Evolutionary conservation across 2,888 invertebrate genomes (phyloP).

Genomic region (Catocala sponsa): DNA sequence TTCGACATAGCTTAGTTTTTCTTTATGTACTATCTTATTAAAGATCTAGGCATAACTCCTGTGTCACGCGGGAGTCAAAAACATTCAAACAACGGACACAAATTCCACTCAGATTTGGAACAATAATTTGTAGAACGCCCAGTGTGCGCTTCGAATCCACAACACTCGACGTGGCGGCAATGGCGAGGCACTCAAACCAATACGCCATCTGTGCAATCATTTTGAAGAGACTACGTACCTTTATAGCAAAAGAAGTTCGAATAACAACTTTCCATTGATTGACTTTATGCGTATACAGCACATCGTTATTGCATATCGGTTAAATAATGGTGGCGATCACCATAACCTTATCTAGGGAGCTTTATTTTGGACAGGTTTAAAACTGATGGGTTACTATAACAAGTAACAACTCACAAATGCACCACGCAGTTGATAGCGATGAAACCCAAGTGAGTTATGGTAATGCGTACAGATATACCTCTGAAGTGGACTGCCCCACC

Average conservation of each 20-base stretch:
- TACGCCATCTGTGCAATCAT: no score
- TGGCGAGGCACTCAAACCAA: no score
- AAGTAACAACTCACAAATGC: constrained; percentile 46
- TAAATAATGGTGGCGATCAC: constrained; percentile 18
- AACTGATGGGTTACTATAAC: constrained; percentile 35
- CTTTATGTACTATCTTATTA: no score
- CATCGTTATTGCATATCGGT: constrained; percentile 8
- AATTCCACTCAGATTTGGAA: no score
- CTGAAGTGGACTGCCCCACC: constrained; percentile 22
- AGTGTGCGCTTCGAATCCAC: no score
- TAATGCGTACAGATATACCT: constrained; percentile 64
- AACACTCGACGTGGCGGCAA: no score
- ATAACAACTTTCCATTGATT: not conserved
- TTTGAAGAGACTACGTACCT: no score
- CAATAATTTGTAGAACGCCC: no score
- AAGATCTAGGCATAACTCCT: no score
- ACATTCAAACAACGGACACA: no score
- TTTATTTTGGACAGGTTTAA: constrained; percentile 35
- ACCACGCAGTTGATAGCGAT: constrained; percentile 48
- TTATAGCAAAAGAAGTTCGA: not conserved
- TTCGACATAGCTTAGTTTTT: no score
- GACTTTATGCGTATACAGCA: constrained; percentile 1
- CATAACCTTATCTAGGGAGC: constrained; percentile 28
- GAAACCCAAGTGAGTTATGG: constrained; percentile 68
- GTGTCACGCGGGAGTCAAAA: no score